A percentile compares a stretch with the other conserved stretches of the same genome.
Evolutionary conservation across 2,888 invertebrate species (phyloP).

Genomic region (Zootermopsis nevadensis): DNA sequence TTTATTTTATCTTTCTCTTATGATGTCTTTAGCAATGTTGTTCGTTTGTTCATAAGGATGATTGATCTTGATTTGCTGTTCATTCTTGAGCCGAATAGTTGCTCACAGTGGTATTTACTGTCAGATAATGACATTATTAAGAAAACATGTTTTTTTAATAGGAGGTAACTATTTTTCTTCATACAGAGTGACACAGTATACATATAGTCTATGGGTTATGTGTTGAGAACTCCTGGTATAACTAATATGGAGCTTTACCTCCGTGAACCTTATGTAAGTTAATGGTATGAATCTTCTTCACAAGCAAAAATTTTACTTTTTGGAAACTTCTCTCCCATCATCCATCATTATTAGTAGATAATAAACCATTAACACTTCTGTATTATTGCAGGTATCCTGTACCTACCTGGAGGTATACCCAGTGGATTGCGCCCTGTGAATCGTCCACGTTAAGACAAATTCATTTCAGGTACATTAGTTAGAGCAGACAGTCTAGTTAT

Average conservation of each 20-base stretch:
- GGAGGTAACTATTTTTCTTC: too few relatives aligned
- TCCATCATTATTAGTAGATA: background rate
- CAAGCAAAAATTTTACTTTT: background rate
- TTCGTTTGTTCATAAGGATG: too few relatives aligned
- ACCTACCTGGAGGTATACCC: constrained; percentile 1
- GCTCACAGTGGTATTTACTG: background rate
- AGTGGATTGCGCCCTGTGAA: background rate
- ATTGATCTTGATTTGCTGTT: too few relatives aligned
- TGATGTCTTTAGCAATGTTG: too few relatives aligned
- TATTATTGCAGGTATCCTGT: background rate
- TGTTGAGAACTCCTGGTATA: background rate
- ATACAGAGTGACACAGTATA: background rate
- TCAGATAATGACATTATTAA: too few relatives aligned
- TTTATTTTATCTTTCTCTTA: too few relatives aligned
- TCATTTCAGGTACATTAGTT: background rate
- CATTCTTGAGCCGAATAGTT: too few relatives aligned
- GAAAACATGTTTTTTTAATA: too few relatives aligned
- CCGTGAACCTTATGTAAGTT: background rate
- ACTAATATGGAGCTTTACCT: background rate
- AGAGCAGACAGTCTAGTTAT: too few relatives aligned
- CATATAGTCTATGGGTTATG: too few relatives aligned
- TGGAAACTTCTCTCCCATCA: too few relatives aligned
- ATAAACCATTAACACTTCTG: too few relatives aligned
- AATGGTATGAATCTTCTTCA: background rate
- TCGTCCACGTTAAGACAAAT: background rate